These are phyloP conservation scores for Tragulus kanchil DNA, from an alignment of 2,113 vertebrate species.

Conservation along the genomic window DNA sequence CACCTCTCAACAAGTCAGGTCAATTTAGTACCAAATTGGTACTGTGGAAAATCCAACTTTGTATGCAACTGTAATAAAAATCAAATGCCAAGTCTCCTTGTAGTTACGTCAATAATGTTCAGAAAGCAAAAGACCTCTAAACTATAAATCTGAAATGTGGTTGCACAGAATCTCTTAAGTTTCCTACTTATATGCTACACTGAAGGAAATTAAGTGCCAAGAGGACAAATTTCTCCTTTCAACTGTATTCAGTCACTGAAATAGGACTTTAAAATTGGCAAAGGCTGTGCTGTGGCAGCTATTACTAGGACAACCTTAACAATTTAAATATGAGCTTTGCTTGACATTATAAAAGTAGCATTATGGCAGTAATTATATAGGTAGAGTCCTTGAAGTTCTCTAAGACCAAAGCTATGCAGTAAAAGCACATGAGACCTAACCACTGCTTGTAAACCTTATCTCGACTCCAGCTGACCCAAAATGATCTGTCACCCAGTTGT, in stretches of 20 bases:
- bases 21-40: slow-evolving; percentile 76
- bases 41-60: slow-evolving; percentile 43
- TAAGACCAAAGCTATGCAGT: background rate
- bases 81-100: slow-evolving; percentile 57
- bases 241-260: slow-evolving; percentile 75
- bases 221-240: slow-evolving; percentile 65
- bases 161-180: slow-evolving; percentile 52
- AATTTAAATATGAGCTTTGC: slow-evolving; percentile 80
- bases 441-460: slow-evolving; percentile 31
- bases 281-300: slow-evolving; percentile 60
- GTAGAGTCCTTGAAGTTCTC: slow-evolving; percentile 15
- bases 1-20: slow-evolving; percentile 72
- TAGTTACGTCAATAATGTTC: slow-evolving; percentile 66
- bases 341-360: slow-evolving; percentile 70
- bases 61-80: slow-evolving; percentile 29
- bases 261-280: slow-evolving; percentile 76
- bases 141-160: slow-evolving; percentile 76
- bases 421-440: background rate
- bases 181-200: slow-evolving; percentile 74
- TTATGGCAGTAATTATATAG: slow-evolving; percentile 63
- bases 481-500: background rate
- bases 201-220: slow-evolving; percentile 75
- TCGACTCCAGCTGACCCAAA: background rate
- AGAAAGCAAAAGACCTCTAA: slow-evolving; percentile 68
- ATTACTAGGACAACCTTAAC: slow-evolving; percentile 68